These are phyloP conservation scores for Heliocidaris tuberculata DNA, from an alignment of 35 echinoderm and acorn worm genomes.

Conservation along the genomic window DNA sequence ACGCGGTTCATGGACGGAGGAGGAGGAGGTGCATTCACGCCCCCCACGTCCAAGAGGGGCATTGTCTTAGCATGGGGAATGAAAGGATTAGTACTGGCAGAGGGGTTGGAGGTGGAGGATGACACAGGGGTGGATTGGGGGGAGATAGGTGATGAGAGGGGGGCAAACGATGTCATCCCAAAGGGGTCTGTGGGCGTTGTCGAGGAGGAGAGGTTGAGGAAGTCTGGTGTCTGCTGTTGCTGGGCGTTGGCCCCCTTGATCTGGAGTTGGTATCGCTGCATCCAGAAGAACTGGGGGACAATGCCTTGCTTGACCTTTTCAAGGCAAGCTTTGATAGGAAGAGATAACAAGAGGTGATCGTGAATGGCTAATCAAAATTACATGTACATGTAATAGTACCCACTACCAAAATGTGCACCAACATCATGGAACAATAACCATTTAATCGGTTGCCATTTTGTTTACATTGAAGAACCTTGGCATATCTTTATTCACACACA, in stretches of 20 bases:
- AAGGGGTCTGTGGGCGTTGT: slow-evolving; percentile 43
- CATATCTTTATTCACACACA: too few species aligned
- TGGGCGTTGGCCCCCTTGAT: slow-evolving; percentile 13
- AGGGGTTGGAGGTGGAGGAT: background rate
- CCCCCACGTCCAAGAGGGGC: slow-evolving; percentile 16
- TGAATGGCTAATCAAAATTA: background rate
- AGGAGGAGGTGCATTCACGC: background rate
- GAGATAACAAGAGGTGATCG: background rate
- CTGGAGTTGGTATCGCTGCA: slow-evolving; percentile 58
- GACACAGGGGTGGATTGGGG: background rate
- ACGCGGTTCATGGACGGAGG: background rate
- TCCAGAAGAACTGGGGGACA: slow-evolving; percentile 66
- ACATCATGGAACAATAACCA: too few species aligned
- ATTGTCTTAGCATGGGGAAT: slow-evolving; percentile 5
- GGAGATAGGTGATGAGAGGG: background rate
- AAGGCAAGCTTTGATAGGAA: slow-evolving; percentile 47
- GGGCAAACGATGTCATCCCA: slow-evolving; percentile 54
- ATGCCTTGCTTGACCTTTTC: slow-evolving; percentile 74
- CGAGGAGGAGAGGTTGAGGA: slow-evolving; percentile 19
- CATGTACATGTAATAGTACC: background rate
- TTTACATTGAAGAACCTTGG: too few species aligned
- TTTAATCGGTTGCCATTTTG: too few species aligned
- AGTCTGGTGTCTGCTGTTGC: background rate
- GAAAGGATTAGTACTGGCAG: slow-evolving; percentile 38
- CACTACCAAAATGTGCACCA: too few species aligned